Conservation (phyloP, 2,113 vertebrate genomes). For the Archilochus colubris region DNA sequence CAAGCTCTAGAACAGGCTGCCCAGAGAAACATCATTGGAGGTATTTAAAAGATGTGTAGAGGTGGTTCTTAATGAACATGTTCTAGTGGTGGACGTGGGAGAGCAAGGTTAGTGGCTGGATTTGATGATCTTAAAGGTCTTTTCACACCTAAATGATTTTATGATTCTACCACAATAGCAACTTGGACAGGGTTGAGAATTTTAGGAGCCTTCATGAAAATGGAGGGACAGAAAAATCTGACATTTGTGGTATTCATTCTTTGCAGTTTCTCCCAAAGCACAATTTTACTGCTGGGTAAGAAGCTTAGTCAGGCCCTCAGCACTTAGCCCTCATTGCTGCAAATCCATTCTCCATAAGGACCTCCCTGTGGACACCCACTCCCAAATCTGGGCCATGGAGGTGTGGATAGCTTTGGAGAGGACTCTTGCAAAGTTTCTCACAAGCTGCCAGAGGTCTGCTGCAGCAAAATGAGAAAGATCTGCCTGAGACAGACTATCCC, state of each 20-base stretch:
- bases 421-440: background rate
- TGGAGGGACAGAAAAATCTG: background rate
- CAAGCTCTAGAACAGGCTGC: background rate
- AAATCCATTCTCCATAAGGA: background rate
- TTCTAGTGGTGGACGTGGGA: background rate
- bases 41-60: background rate
- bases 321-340: background rate
- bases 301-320: background rate
- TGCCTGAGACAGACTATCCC: background rate
- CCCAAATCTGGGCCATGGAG: accelerated
- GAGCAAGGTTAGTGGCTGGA: background rate
- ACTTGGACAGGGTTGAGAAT: background rate
- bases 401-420: background rate
- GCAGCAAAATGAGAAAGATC: background rate
- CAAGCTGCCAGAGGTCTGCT: background rate
- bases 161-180: background rate
- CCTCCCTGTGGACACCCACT: background rate
- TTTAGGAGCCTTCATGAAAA: background rate
- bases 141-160: background rate
- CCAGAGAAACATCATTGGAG: background rate
- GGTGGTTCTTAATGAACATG: background rate
- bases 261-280: background rate
- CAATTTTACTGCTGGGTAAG: background rate
- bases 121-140: background rate
- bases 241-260: background rate